Evolutionary conservation across 2,888 invertebrate genomes (phyloP), one percentile per base, ranked within the genome.

Genomic region (Conistra vaccinii): DNA sequence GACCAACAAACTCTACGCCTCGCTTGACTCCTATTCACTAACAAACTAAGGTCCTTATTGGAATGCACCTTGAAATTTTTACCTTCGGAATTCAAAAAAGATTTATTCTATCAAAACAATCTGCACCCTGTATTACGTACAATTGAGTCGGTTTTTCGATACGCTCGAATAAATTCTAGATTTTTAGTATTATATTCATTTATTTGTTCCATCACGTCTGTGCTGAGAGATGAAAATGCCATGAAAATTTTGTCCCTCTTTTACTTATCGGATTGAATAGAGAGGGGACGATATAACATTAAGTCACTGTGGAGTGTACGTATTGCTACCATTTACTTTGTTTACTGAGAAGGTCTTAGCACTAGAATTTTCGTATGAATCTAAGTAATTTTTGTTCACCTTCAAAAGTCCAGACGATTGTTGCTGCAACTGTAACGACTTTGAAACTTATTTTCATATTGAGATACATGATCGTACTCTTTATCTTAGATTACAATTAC

Each of bases 101-200:
- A 93, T 94, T 93, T 91, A 88, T 89, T 85, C 80, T 85, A 90
- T 85, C 92, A 91, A 90, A 89, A 92, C 91, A 94, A 92, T 94
- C 86, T 95, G 92, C 80, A 93, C 95, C 90, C 91, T 95, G 91
- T 91, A 86, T 75, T 81, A 81, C 81, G 85, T 78, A 87, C 83
- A 84, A 90, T 92, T 93, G 90, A 91, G 95, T 93, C 82, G 90
- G 77, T 90, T 94, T 95, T 95, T 81, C 87, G 84, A 72, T 89
- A 89, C 78, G 69, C 68, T 32, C 66, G 67, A 85, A 87, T 88
- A 87, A 90, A 92, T 93, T 92, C 92, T 93, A 94, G 93, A 94
- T 94, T 95, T 92, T 94, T 92, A 94, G 93, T 94, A 94, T 95
- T 94, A 95, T 95, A 95, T 95, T 96, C 95, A 95, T 95, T 94